Conservation (phyloP, 1,140 invertebrate species). For the Dendroctonus ponderosae region DNA sequence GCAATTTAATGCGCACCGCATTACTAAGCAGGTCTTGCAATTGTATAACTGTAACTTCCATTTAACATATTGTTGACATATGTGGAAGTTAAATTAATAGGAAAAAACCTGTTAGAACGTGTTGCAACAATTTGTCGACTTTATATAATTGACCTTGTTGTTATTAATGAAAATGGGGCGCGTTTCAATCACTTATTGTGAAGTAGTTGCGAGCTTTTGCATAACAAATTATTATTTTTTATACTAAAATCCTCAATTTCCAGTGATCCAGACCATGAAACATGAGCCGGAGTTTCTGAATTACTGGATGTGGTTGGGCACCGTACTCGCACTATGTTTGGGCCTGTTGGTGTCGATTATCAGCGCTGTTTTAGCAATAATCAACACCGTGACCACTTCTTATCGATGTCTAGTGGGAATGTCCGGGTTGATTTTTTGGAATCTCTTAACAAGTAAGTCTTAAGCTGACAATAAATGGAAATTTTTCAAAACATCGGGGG, state of each 20-base stretch:
- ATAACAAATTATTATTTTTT: no score
- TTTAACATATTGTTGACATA: no score
- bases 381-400: conserved; percentile 75
- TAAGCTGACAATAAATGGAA: neutral
- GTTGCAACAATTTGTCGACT: no score
- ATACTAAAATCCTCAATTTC: conserved; percentile 33
- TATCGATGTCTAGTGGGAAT: conserved; percentile 70
- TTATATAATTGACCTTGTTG: no score
- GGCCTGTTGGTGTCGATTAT: conserved; percentile 67
- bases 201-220: no score
- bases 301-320: conserved; percentile 71
- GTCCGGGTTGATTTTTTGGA: conserved; percentile 79
- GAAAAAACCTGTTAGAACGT: no score
- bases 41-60: no score
- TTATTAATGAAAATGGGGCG: no score
- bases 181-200: no score
- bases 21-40: no score
- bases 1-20: no score
- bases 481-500: conserved; percentile 56
- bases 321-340: conserved; percentile 63
- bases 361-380: conserved; percentile 70
- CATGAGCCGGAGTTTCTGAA: conserved; percentile 66
- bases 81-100: no score
- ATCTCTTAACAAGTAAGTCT: conserved; percentile 67
- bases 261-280: conserved; percentile 62